phyloP scores from a whole-genome alignment of 2,888 invertebrate genomes.

The Ornithoptera priamus region DNA sequence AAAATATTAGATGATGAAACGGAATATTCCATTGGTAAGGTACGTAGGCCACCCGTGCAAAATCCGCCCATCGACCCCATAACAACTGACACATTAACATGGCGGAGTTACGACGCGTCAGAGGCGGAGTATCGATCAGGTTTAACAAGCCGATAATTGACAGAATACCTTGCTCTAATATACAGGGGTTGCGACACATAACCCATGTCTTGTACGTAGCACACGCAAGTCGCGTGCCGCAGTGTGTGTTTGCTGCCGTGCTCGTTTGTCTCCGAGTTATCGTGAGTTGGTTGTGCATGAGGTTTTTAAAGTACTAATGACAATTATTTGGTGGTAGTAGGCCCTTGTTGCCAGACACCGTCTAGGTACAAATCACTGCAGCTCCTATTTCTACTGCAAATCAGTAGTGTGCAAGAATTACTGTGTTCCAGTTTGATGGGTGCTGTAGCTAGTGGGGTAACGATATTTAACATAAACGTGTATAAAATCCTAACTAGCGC shows the following conservation, averaged over 20 bases:
- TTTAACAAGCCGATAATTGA: constrained; percentile 72
- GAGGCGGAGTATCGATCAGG: constrained; percentile 57
- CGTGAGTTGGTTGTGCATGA: constrained; percentile 11
- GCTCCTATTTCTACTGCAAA: no score
- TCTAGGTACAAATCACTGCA: no score
- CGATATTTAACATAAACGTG: no score
- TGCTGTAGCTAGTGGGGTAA: no score
- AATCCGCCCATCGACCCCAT: constrained; percentile 23
- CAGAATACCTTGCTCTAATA: constrained; percentile 49
- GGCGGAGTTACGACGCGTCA: constrained; percentile 51
- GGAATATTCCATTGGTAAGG: not conserved
- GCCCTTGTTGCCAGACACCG: no score
- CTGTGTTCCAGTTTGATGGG: no score
- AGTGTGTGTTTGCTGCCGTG: constrained; percentile 16
- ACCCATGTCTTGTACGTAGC: constrained; percentile 3
- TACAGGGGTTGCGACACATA: constrained; percentile 34
- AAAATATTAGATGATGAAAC: not conserved
- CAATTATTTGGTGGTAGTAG: no score
- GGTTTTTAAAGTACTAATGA: constrained; percentile 4
- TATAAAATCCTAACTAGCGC: no score
- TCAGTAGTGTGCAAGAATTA: no score
- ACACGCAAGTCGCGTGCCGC: not conserved
- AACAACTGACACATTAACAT: constrained; percentile 45
- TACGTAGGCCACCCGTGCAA: constrained; percentile 10
- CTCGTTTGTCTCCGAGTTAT: constrained; percentile 14